These are phyloP conservation scores for Brachypalpus laphriformis DNA, from an alignment of 2,888 invertebrate species.

Conservation along the genomic window DNA sequence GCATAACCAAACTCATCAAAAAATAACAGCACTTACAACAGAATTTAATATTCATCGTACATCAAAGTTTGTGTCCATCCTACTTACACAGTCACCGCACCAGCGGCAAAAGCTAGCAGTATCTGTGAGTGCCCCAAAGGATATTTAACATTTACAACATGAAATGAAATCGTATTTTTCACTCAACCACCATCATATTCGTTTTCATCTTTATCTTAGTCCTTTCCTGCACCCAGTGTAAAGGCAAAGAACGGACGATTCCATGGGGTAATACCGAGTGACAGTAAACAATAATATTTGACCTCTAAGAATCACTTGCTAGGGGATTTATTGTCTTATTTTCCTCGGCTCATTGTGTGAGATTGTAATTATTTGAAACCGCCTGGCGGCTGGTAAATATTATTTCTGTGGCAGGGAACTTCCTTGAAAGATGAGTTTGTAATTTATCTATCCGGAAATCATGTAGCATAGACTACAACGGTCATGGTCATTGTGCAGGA, in stretches of 20 bases:
- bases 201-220: background rate
- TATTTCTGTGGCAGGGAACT: conserved; percentile 1
- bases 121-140: background rate
- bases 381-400: conserved; percentile 26
- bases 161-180: conserved; percentile 15
- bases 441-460: background rate
- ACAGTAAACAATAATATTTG: conserved; percentile 6
- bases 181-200: background rate
- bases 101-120: background rate
- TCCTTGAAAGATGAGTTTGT: background rate
- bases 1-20: conserved; percentile 39
- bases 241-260: background rate
- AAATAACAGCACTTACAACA: conserved; percentile 40
- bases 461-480: background rate
- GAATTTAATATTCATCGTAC: conserved; percentile 55
- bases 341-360: conserved; percentile 4
- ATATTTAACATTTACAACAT: conserved; percentile 30
- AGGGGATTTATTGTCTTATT: background rate
- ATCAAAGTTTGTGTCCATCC: conserved; percentile 32
- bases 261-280: background rate
- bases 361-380: conserved; percentile 22
- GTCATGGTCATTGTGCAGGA: background rate
- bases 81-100: background rate
- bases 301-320: background rate
- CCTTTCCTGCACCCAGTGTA: background rate